These are phyloP conservation scores for Drosophila suboccidentalis DNA, from an alignment of 2,888 invertebrate species.

Conservation along the genomic window DNA sequence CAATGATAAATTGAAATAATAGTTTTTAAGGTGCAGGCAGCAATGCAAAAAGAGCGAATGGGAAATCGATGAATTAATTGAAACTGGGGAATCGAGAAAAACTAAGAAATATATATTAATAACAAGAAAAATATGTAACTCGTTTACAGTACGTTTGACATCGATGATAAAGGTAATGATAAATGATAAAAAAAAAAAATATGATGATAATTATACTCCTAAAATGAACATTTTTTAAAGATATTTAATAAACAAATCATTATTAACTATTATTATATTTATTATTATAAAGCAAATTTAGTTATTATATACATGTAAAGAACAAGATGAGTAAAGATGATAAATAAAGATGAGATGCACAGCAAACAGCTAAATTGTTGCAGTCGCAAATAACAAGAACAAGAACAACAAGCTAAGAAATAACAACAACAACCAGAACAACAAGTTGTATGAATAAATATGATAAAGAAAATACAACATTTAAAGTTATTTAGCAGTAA, in stretches of 20 bases:
- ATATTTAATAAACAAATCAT: constrained; percentile 81
- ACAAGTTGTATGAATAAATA: constrained; percentile 57
- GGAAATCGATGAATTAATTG: constrained; percentile 26
- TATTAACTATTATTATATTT: constrained; percentile 77
- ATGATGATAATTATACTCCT: constrained; percentile 78
- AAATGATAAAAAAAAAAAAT: constrained; percentile 47
- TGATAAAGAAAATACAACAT: constrained; percentile 76
- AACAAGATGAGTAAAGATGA: constrained; percentile 62
- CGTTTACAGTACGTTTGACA: constrained; percentile 46
- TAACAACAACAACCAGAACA: constrained; percentile 42
- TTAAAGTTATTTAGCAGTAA: constrained; percentile 82
- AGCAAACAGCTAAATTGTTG: constrained; percentile 59
- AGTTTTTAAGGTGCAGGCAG: constrained; percentile 63
- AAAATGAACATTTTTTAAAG: constrained; percentile 79
- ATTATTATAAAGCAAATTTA: constrained; percentile 78
- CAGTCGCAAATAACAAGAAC: constrained; percentile 38
- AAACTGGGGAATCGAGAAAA: constrained; percentile 39
- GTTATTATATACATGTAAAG: constrained; percentile 77
- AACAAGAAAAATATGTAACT: constrained; percentile 25
- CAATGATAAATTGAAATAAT: constrained; percentile 75
- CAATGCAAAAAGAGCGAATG: constrained; percentile 46
- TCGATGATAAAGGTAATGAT: constrained; percentile 47
- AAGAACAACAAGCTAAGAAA: constrained; percentile 28
- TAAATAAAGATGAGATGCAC: constrained; percentile 64
- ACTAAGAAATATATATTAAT: constrained; percentile 18